A percentile compares a stretch with the other conserved stretches of the same genome.
Conservation (phyloP, 1,140 invertebrate species). For the Papilio machaon region DNA sequence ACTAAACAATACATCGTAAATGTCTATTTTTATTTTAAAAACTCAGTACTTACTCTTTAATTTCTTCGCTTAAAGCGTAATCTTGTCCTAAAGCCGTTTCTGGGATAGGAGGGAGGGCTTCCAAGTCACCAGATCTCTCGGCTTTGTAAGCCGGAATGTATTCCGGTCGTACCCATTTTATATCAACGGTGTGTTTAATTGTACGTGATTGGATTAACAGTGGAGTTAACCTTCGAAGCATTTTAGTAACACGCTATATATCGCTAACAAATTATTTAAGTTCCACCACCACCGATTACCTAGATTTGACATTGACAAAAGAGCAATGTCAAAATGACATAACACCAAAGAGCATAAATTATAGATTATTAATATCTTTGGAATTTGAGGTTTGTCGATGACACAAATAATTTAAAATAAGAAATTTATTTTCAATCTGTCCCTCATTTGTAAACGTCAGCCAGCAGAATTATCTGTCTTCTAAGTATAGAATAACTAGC, state of each 20-base stretch:
- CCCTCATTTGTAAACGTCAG: too few species aligned
- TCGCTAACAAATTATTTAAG: slow-evolving; percentile 11
- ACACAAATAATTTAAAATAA: too few species aligned
- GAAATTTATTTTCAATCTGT: too few species aligned
- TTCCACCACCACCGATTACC: not conserved
- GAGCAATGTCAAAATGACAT: not conserved
- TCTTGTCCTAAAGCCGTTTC: slow-evolving; percentile 61
- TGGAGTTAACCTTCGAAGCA: slow-evolving; percentile 63
- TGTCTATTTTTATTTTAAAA: not conserved
- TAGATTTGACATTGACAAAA: slow-evolving; percentile 31
- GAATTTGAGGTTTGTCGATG: too few species aligned
- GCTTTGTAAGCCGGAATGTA: slow-evolving; percentile 82
- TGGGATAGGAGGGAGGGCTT: slow-evolving; percentile 68
- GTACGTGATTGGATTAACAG: slow-evolving; percentile 60
- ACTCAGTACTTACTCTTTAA: slow-evolving; percentile 71
- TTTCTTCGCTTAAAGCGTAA: slow-evolving; percentile 81
- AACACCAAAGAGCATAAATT: not conserved
- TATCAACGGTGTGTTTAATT: slow-evolving; percentile 79
- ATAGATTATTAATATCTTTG: too few species aligned
- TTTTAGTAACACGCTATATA: slow-evolving; percentile 47
- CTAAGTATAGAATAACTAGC: too few species aligned
- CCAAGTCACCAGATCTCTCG: slow-evolving; percentile 84
- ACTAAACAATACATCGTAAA: not conserved
- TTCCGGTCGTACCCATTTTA: slow-evolving; percentile 85
- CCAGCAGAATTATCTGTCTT: too few species aligned